A percentile compares a stretch with the other conserved stretches of the same genome.
Conservation (phyloP, 2,888 invertebrate species). For the Choristoneura rosaceana region DNA sequence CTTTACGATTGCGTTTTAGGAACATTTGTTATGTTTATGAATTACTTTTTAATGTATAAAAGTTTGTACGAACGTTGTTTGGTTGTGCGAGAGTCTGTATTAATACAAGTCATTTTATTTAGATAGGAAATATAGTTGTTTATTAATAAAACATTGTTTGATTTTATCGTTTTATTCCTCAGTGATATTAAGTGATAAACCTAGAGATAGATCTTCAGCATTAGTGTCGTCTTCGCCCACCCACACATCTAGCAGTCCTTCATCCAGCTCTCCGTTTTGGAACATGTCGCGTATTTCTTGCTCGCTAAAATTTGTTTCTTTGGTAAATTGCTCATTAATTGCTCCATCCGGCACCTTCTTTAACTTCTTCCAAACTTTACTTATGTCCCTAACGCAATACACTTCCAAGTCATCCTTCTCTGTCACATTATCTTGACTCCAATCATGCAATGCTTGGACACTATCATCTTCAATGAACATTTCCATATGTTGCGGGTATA, state of each 20-base stretch:
- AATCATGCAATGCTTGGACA: constrained; percentile 61
- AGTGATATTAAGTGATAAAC: constrained; percentile 25
- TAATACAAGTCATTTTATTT: constrained; percentile 65
- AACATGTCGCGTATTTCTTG: constrained; percentile 65
- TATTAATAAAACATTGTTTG: constrained; percentile 62
- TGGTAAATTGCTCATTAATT: constrained; percentile 44
- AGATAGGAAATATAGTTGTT: constrained; percentile 79
- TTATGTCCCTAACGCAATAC: constrained; percentile 61
- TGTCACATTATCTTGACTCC: constrained; percentile 61
- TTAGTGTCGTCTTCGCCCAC: constrained; percentile 47
- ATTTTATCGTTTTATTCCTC: constrained; percentile 49
- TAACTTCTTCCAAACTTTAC: constrained; percentile 63
- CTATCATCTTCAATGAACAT: constrained; percentile 67
- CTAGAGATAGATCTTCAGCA: constrained; percentile 45
- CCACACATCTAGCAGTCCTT: constrained; percentile 71
- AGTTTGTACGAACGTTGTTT: constrained; percentile 57
- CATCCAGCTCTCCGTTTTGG: constrained; percentile 67
- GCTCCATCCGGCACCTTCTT: constrained; percentile 62
- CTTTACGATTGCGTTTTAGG: constrained; percentile 17
- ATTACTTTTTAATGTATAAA: constrained; percentile 62
- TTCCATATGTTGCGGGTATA: constrained; percentile 67
- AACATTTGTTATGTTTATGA: constrained; percentile 55
- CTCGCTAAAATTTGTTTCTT: constrained; percentile 57
- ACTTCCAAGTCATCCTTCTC: constrained; percentile 61
- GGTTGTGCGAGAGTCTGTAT: constrained; percentile 54